phyloP scores from a whole-genome alignment of 1,140 invertebrate genomes.

The Cydia fagiglandana region DNA sequence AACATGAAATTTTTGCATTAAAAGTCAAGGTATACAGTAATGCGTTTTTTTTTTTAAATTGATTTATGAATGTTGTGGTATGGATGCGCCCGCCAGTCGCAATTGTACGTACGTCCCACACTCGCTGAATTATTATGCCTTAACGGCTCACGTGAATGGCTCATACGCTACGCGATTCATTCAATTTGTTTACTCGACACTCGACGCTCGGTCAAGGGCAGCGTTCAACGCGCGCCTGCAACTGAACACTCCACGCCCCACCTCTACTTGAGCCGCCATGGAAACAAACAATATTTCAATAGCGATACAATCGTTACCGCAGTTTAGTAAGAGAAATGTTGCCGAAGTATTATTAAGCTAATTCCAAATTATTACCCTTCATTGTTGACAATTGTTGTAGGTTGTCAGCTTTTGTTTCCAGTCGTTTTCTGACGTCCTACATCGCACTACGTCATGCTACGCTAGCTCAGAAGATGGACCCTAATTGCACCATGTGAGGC shows the following conservation, averaged over 20 bases:
- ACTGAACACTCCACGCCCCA: slow-evolving; percentile 40
- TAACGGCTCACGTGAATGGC: slow-evolving; percentile 75
- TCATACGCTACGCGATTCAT: slow-evolving; percentile 70
- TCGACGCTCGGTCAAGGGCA: slow-evolving; percentile 66
- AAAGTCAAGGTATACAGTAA: background rate
- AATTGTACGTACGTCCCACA: slow-evolving; percentile 37
- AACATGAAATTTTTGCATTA: too few relatives aligned
- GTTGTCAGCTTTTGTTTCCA: slow-evolving; percentile 11
- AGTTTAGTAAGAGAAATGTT: background rate
- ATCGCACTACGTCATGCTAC: background rate
- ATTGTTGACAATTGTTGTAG: background rate
- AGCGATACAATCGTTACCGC: background rate
- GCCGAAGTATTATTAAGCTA: slow-evolving; percentile 11
- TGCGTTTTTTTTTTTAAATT: slow-evolving; percentile 10
- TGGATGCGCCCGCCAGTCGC: slow-evolving; percentile 3
- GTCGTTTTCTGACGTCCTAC: background rate
- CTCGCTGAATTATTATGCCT: slow-evolving; percentile 70
- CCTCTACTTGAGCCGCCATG: slow-evolving; percentile 41
- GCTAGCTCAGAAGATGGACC: slow-evolving; percentile 5
- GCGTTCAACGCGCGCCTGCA: slow-evolving; percentile 60
- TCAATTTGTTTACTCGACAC: slow-evolving; percentile 70
- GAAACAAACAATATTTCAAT: slow-evolving; percentile 3
- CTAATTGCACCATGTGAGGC: slow-evolving; percentile 29
- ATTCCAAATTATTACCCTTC: slow-evolving; percentile 23
- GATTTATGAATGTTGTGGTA: slow-evolving; percentile 2